Evolutionary conservation across 2,113 vertebrate species (phyloP).

Genomic region (Xiphias gladius): DNA sequence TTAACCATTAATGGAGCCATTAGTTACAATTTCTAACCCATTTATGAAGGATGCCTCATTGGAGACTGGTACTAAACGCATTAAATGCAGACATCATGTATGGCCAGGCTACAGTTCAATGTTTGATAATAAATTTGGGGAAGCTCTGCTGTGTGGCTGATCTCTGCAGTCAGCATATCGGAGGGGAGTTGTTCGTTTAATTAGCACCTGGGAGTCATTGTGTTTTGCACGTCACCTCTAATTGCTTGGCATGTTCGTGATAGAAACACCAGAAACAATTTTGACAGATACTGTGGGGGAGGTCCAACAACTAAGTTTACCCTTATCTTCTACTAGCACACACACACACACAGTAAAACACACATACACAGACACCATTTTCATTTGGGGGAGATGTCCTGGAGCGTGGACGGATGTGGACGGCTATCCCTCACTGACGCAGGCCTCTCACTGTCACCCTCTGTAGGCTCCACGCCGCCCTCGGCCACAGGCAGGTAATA

Average conservation of each 20-base stretch:
- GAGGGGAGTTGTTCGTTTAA: conserved; percentile 81
- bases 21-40: background rate
- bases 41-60: background rate
- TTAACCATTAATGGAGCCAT: conserved; percentile 1
- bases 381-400: conserved; percentile 81
- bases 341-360: conserved; percentile 36
- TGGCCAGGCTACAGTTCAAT: conserved; percentile 17
- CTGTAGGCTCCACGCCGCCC: conserved; percentile 76
- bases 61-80: background rate
- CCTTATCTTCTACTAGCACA: conserved; percentile 30
- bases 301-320: conserved; percentile 50
- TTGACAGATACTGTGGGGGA: conserved; percentile 57
- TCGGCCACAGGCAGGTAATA: conserved; percentile 86
- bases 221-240: conserved; percentile 84
- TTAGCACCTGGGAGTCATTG: conserved; percentile 81
- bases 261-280: conserved; percentile 69
- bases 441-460: conserved; percentile 80
- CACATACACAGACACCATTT: conserved; percentile 60
- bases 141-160: conserved; percentile 21
- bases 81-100: background rate
- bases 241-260: conserved; percentile 82
- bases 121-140: conserved; percentile 26
- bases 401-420: conserved; percentile 83
- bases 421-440: conserved; percentile 85
- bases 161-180: conserved; percentile 66